Percentiles rank a stretch among this genome's conserved stretches.
Evolutionary conservation across 2,888 invertebrate species (phyloP).

Genomic region (Phyllotreta striolata): DNA sequence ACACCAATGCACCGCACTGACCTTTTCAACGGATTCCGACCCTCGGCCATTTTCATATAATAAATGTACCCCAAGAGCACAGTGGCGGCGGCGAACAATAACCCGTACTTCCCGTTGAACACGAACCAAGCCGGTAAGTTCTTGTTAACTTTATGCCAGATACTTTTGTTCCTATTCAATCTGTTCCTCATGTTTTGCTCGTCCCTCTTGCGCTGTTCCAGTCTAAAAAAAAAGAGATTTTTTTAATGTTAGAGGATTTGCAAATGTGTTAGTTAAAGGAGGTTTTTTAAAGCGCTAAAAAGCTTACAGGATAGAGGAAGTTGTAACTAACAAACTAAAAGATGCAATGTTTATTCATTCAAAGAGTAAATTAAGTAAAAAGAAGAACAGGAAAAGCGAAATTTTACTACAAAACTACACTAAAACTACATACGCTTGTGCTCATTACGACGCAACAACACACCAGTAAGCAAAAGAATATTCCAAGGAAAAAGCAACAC

Average conservation of each 20-base stretch:
- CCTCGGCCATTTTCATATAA: conserved; percentile 64
- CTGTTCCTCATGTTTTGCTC: conserved; percentile 65
- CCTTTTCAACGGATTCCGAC: conserved; percentile 52
- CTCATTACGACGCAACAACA: conserved; percentile 42
- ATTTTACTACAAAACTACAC: conserved; percentile 1
- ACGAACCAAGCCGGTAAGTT: conserved; percentile 59
- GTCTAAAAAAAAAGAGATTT: conserved; percentile 59
- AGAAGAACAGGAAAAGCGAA: conserved; percentile 9
- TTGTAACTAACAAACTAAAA: conserved; percentile 23
- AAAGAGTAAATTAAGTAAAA: conserved; percentile 9
- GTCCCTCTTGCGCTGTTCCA: conserved; percentile 67
- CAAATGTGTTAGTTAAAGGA: background rate
- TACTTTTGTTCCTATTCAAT: conserved; percentile 56
- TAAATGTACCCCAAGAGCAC: conserved; percentile 68
- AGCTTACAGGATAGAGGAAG: conserved; percentile 8
- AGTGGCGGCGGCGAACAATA: conserved; percentile 66
- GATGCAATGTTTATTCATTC: conserved; percentile 35
- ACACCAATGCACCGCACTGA: conserved; percentile 45
- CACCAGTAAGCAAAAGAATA: conserved; percentile 51
- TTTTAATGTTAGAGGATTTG: conserved; percentile 7
- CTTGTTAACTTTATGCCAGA: conserved; percentile 57
- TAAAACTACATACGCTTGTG: conserved; percentile 43
- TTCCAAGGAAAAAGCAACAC: conserved; percentile 60
- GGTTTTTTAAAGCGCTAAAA: too few relatives aligned
- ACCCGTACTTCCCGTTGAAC: conserved; percentile 59